Base-by-base conservation (phyloP, 2,888 invertebrate genomes). In the Cephonodes hylas region DNA sequence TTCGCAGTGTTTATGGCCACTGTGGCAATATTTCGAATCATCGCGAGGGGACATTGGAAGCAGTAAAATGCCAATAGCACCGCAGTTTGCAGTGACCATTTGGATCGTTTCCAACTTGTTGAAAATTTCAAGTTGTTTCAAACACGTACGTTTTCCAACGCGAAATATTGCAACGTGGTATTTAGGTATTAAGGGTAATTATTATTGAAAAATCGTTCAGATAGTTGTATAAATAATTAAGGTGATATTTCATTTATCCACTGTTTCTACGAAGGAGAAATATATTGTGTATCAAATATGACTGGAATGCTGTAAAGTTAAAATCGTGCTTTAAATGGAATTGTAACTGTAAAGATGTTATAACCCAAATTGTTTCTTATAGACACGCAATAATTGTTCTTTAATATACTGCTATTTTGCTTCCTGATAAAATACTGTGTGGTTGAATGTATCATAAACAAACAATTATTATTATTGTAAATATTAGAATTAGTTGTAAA, bases 61-160 rank as follows among this genome's bases (percentile, higher is more conserved):
- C 64, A 66, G 23, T 22, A 58, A 59, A 61, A 60, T 63, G 58
- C 61, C 61, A 59, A 42, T 64, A 70, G 22, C 56, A 59, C 57
- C 20, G 25, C 27, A 31, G 34, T 63, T 65, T 48, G 10, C 15
- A 46, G 38, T 60, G 53, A 62, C 60, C 66, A 64, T 62, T 63
- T 69, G 70, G 68, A 63, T 64, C 61, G 45, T 53, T 67, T 72
- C 65, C 68, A 70, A 67, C 61, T 68, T 71, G 63, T 67, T 72
- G 65, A 64, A 67, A 73, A 62, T 58, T 66, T 63, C 57, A 67
- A 60, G 53, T 53, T 63, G 60, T 61, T 34, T 46, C 34, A 45
- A 61, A 22, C 34, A 22, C 46, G 13, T 20, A 31, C 59, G 45
- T 22, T n/a, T 44, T 53, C 18, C 27, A 27, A 53, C 23, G 58